Evolutionary conservation across 2,888 invertebrate genomes (phyloP).

Genomic region (Capitulum mitella): DNA sequence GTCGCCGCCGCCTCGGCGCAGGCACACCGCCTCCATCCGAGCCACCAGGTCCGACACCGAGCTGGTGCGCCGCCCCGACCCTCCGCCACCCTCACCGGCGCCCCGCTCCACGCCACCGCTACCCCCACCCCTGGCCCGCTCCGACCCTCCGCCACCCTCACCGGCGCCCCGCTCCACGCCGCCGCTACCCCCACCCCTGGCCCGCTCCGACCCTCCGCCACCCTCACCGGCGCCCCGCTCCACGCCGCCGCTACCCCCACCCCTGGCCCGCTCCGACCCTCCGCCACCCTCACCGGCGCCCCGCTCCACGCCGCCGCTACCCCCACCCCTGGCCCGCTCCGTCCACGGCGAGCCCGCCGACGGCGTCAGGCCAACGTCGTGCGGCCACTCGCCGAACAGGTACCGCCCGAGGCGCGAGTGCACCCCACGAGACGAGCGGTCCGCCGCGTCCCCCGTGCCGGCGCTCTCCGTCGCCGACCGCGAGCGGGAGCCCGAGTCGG

Average conservation of each 20-base stretch:
- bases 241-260: not conserved
- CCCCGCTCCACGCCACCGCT: too few relatives aligned
- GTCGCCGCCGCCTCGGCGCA: slow-evolving; percentile 5
- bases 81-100: not conserved
- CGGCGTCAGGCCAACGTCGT: not conserved
- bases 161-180: too few relatives aligned
- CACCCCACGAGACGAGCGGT: not conserved
- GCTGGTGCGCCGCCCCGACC: too few relatives aligned
- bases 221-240: not conserved
- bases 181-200: not conserved
- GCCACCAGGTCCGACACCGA: slow-evolving; percentile 9
- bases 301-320: not conserved
- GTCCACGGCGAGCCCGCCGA: too few relatives aligned
- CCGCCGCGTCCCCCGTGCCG: not conserved
- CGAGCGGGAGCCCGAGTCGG: too few relatives aligned
- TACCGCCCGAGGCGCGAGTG: not conserved
- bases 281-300: not conserved
- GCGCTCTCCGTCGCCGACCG: too few relatives aligned
- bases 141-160: not conserved
- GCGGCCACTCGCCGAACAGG: not conserved
- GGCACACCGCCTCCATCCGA: not conserved
- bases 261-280: too few relatives aligned
- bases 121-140: too few relatives aligned
- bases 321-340: too few relatives aligned
- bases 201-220: not conserved